These are phyloP conservation scores for Synanthedon vespiformis DNA, from an alignment of 2,888 invertebrate genomes.

Conservation along the genomic window DNA sequence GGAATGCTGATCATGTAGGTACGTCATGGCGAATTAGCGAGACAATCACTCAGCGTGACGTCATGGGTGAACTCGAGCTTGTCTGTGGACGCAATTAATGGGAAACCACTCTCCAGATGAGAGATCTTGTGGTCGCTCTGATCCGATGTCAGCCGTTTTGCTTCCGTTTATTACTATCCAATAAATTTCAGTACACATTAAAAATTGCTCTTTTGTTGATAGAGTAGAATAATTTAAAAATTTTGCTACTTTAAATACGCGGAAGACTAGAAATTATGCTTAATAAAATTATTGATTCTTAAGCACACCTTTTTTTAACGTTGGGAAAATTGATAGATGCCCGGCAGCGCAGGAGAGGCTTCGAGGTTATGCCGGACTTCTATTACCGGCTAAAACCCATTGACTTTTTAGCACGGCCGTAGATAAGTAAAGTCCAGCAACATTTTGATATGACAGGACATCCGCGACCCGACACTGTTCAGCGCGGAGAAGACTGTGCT, in stretches of 20 bases:
- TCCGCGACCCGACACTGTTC: too few species aligned
- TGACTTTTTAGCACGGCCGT: too few species aligned
- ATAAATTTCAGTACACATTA: not conserved
- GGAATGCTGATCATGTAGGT: not conserved
- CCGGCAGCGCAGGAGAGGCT: too few species aligned
- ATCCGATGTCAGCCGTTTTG: conserved; percentile 1
- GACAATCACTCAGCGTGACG: conserved; percentile 55
- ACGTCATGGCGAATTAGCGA: conserved; percentile 35
- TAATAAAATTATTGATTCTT: too few species aligned
- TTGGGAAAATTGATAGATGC: too few species aligned
- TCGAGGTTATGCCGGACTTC: too few species aligned
- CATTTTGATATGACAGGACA: too few species aligned
- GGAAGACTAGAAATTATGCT: too few species aligned
- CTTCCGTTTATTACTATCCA: not conserved
- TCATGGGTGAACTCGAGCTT: conserved; percentile 25
- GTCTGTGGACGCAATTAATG: conserved; percentile 44
- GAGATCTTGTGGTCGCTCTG: conserved; percentile 22
- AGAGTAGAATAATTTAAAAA: not conserved
- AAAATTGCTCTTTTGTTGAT: not conserved
- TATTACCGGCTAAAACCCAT: too few species aligned
- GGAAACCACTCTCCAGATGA: conserved; percentile 41
- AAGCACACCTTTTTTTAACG: too few species aligned
- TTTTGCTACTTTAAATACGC: not conserved
- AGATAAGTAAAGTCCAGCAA: too few species aligned
- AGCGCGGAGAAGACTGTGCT: too few species aligned